Base-by-base conservation (phyloP, 2,113 vertebrate species). In the Pachypanchax playfairii region DNA sequence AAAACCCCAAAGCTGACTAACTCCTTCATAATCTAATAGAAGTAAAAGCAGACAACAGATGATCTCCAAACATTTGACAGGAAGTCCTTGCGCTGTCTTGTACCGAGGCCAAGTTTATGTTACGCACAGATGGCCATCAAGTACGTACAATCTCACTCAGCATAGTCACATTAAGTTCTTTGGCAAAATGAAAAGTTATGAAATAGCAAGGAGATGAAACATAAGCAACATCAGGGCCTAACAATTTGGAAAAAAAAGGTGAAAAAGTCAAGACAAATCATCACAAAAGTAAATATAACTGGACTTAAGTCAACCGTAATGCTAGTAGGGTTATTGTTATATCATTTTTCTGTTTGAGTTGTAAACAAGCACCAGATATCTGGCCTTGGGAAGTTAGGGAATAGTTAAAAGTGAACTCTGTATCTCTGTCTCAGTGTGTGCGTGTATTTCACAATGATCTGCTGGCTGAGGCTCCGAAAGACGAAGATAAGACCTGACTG, bases 401-500 rank as follows among this genome's bases (percentile, higher is more conserved):
- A 82, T 54, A 73, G 86, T 82, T 80, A 82, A 81, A 84, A 70
- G 50, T 70, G 79, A 69, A 83, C 75, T 80, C 72, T 84, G 70
- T 74, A 58, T 80, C 55, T 67, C 38, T 56, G 42, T 46, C 42
- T 65, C 24, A 38, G 42, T 58, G 17, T 60, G 47, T 81, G 72
- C 44, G 54, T 66, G 20, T 79, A 76, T 88, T 87, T 87, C 86
- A 84, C 83, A 88, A 90, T 75, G 71, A 83, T 83, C 75, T 60
- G 71, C 73, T 85, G 86, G 83, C 80, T 25, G 75, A 80, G 67
- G 71, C 85, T 80, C 79, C 77, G 71, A 87, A 79, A 87, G 77
- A 79, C 62, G 14, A 43, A 83, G 86, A 90, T 88, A 90, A 90
- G 86, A 75, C 64, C 64, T 50, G 85, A 84, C 80, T 86, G 83